Base-by-base conservation (phyloP, 2,113 vertebrate genomes). In the Antennarius striatus region DNA sequence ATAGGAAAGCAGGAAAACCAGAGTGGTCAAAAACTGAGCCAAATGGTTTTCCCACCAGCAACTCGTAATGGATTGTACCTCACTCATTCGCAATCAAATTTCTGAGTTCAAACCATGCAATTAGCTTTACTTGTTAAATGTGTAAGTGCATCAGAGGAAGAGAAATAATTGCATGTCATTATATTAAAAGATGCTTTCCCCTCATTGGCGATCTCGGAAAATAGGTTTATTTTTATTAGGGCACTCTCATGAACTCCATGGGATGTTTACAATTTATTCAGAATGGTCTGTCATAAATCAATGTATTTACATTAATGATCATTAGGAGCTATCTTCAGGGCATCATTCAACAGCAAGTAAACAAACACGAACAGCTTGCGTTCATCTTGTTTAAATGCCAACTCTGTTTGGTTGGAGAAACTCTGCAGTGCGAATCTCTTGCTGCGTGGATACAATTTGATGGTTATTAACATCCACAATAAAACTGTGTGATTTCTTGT, bases 321-420 rank as follows among this genome's bases (percentile, higher is more conserved):
- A 32, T 30, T 53, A 40, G 14, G 50, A 54, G 57, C 63, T 64
- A 48, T 51, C 61, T 65, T 45, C 0, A 1, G 56, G 58, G 65
- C 58, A 63, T 81, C 56, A 68, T 76, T 79, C 73, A 73, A 68
- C 63, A 7, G 32, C 32, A 36, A 36, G 32, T 36, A 36, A 60
- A 54, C 60, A 62, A 39, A 45, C 59, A 56, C 70, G 62, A 65
- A 62, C 64, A 68, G 57, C 56, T 71, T 59, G 63, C 36, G 54
- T 71, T 82, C 30, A 58, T 71, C 45, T 49, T 43, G 10, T 57
- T 81, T 70, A 57, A 68, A 84, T 72, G 54, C 49, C 46, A 75
- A 40, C 51, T 17, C 29, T 58, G 69, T 73, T 73, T 62, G 47
- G 32, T 32, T 36, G 50, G 55, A 52, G 46, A 58, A 17, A 29